A percentile compares a stretch with the other conserved stretches of the same genome.
These are phyloP conservation scores for Philopotamus ludificatus DNA, from an alignment of 1,140 invertebrate genomes.

Conservation along the genomic window DNA sequence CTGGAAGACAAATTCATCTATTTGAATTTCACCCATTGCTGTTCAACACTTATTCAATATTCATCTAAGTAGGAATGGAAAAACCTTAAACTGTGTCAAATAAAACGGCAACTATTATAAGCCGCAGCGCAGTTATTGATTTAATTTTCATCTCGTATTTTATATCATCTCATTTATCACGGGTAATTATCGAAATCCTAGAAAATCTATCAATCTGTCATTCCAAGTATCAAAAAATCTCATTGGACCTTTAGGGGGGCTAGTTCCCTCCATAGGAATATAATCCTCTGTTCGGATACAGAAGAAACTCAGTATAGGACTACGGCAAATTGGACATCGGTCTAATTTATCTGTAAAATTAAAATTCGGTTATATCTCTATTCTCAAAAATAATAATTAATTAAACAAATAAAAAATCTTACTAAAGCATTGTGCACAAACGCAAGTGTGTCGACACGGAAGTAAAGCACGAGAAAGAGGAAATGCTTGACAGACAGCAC, in stretches of 20 bases:
- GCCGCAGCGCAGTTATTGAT: too few species aligned
- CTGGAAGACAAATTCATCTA: too few species aligned
- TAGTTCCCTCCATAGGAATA: conserved; percentile 58
- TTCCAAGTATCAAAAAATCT: conserved; percentile 37
- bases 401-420: conserved; percentile 44
- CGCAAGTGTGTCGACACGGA: conserved; percentile 78
- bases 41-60: neutral
- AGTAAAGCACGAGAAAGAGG: conserved; percentile 74
- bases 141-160: too few species aligned
- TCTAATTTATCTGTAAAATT: conserved; percentile 62
- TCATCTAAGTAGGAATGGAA: neutral
- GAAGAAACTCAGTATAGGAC: conserved; percentile 77
- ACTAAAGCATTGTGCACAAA: conserved; percentile 74
- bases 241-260: conserved; percentile 22
- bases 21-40: too few species aligned
- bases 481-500: conserved; percentile 77
- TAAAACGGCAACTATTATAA: neutral
- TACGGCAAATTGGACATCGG: conserved; percentile 79
- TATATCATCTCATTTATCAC: neutral
- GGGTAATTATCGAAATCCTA: conserved; percentile 35
- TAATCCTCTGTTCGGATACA: conserved; percentile 74
- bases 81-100: neutral
- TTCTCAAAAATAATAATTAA: conserved; percentile 5
- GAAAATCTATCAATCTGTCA: conserved; percentile 39
- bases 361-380: neutral